phyloP scores from a whole-genome alignment of 2,797 vertebrate genomes.

The Siniperca undulata region DNA sequence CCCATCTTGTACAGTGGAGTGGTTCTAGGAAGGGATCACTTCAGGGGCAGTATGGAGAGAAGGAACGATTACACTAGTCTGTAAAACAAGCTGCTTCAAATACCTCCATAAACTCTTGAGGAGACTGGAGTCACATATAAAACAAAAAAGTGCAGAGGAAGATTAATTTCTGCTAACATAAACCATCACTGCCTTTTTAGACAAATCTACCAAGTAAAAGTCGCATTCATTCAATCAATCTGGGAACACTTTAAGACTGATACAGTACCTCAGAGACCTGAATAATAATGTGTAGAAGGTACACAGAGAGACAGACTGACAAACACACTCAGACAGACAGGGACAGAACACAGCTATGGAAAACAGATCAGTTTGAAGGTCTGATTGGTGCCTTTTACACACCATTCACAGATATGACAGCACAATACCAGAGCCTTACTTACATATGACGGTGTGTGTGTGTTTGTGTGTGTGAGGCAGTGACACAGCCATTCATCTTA shows the following conservation, averaged over 20 bases:
- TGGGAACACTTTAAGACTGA: background rate
- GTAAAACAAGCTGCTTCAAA: background rate
- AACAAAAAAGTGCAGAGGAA: background rate
- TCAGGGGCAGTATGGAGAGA: background rate
- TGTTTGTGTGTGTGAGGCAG: background rate
- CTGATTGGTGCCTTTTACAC: conserved; percentile 61
- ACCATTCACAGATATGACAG: conserved; percentile 55
- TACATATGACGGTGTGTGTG: conserved; percentile 4
- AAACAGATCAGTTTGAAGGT: conserved; percentile 43
- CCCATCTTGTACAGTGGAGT: too few relatives aligned
- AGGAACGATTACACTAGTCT: background rate
- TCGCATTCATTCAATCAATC: conserved; percentile 9
- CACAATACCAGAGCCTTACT: conserved; percentile 19
- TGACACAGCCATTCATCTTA: conserved; percentile 74
- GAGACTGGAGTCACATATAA: background rate
- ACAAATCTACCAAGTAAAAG: background rate
- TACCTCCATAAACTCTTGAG: background rate
- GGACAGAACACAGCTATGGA: background rate
- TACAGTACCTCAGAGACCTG: background rate
- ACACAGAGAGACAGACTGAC: background rate
- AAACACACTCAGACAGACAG: background rate
- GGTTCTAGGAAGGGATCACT: too few relatives aligned
- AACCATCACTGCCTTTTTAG: background rate
- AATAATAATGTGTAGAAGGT: background rate
- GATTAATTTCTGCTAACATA: background rate